Conservation (phyloP, 2,888 invertebrate genomes). For the Eucera pruinosa region DNA sequence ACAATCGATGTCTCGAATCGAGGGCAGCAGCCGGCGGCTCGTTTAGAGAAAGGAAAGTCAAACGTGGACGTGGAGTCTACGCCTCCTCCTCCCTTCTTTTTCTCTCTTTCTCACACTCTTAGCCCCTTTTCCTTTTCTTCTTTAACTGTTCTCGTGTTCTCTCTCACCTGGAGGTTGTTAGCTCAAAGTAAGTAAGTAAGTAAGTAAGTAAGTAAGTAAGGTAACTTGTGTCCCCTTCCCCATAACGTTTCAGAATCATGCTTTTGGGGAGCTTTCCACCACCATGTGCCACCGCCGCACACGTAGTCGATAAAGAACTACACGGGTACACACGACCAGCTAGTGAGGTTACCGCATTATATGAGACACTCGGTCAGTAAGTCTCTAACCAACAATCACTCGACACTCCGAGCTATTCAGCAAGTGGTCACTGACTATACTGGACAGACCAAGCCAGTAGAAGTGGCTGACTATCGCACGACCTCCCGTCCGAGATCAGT, state of each 20-base stretch:
- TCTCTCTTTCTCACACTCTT: not conserved
- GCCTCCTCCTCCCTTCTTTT: slow-evolving; percentile 51
- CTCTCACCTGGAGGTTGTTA: slow-evolving; percentile 58
- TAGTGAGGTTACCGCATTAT: slow-evolving; percentile 54
- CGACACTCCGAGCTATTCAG: slow-evolving; percentile 23
- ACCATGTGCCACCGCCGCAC: slow-evolving; percentile 49
- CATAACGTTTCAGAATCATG: slow-evolving; percentile 39
- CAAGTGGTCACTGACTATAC: slow-evolving; percentile 46
- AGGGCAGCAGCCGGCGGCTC: slow-evolving; percentile 71
- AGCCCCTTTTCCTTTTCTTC: slow-evolving; percentile 21
- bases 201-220: too few relatives aligned
- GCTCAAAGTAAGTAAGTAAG: too few relatives aligned
- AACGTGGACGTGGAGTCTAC: slow-evolving; percentile 57
- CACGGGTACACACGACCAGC: slow-evolving; percentile 65
- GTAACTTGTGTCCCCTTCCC: slow-evolving; percentile 44
- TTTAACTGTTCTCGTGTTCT: slow-evolving; percentile 50
- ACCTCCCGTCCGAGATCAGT: too few relatives aligned
- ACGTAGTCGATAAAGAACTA: slow-evolving; percentile 74
- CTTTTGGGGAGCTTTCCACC: slow-evolving; percentile 78
- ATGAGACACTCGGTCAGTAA: slow-evolving; percentile 63
- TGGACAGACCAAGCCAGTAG: slow-evolving; percentile 28
- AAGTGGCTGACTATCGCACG: slow-evolving; percentile 29
- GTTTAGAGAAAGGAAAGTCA: slow-evolving; percentile 76
- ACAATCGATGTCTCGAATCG: slow-evolving; percentile 73
- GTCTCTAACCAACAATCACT: slow-evolving; percentile 55